Evolutionary conservation across 2,797 vertebrate genomes (phyloP), one percentile per base, ranked within the genome.

Genomic region (Luscinia megarhynchos): DNA sequence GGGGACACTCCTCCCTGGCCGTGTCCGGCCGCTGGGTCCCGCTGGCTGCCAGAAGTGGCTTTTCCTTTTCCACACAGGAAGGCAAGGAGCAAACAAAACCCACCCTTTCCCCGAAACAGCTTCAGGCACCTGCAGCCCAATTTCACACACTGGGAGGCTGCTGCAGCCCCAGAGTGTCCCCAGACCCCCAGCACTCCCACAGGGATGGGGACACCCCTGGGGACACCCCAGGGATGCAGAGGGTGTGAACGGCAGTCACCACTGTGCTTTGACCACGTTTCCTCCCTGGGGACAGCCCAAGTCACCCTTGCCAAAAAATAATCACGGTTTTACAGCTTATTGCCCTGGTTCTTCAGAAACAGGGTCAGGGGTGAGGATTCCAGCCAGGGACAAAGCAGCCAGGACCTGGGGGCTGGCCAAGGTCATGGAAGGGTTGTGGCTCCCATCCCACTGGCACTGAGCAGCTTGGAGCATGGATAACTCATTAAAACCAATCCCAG

Each of bases 21-120:
- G 5, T 15, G 70, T 92, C 69, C 12, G 34, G 95, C 70, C 5
- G 2, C 63, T 1, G 3, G 5, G 23, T 84, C 93, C 93, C 0
- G 2, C 82, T 70, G 93, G 90, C 85, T 78, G 80, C 86, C 48
- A 7, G 2, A 34, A 40, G 64, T 9, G 40, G 24, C 58, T 90
- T 92, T 86, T 82, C 32, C 74, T 88, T 36, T 75, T 84, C 92
- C 87, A 55, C 12, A 32, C 10, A 50, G 94, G 96, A 96, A 93
- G 32, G 32, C 1, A 3, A 93, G 83, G 68, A 84, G 74, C 67
- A 96, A 93, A 93, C 83, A 81, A 34, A 76, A 12, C 81, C 90
- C 84, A 54, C 90, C 95, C 94, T 69, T 88, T 88, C 70, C 94
- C 84, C 1, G 0, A 76, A 84, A 61, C 2, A 1, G n/a, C 80